Conservation (phyloP, 2,888 invertebrate species). For the Micoletzkya japonica region DNA sequence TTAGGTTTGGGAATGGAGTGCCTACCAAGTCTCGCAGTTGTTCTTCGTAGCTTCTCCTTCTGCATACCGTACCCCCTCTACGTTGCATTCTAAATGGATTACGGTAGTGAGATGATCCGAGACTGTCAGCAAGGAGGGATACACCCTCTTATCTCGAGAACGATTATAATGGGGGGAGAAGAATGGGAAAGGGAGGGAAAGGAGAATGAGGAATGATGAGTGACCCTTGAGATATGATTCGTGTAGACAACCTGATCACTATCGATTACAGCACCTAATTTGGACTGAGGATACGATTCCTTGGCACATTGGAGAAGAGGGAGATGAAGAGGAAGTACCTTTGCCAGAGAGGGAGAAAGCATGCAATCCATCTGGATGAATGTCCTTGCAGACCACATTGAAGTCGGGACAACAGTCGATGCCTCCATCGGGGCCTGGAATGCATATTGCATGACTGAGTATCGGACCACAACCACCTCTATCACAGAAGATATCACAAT, state of each 20-base stretch:
- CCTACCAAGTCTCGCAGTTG: conserved; percentile 57
- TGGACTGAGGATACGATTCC: conserved; percentile 2
- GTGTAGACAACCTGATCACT: conserved; percentile 27
- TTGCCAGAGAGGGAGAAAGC: conserved; percentile 16
- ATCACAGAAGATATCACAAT: conserved; percentile 91
- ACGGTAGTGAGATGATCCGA: too few species aligned
- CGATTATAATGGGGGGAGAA: background rate
- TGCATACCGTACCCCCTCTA: conserved; percentile 41
- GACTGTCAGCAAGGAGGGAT: too few species aligned
- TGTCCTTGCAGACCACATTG: conserved; percentile 72
- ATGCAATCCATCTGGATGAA: background rate
- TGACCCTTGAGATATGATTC: conserved; percentile 27
- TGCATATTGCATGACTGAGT: background rate
- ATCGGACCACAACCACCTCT: conserved; percentile 65
- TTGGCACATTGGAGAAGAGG: conserved; percentile 9
- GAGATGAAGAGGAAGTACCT: conserved; percentile 20
- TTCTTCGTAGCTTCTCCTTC: conserved; percentile 64
- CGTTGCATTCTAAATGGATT: conserved; percentile 54
- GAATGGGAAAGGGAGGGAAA: background rate
- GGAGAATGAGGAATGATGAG: conserved; percentile 12
- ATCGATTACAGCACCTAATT: conserved; percentile 25
- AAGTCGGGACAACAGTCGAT: conserved; percentile 94
- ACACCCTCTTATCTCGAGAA: too few species aligned
- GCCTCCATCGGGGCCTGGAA: conserved; percentile 62
- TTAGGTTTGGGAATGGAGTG: conserved; percentile 2